Evolutionary conservation across 2,113 vertebrate species (phyloP).

Genomic region (Crypturellus undulatus): DNA sequence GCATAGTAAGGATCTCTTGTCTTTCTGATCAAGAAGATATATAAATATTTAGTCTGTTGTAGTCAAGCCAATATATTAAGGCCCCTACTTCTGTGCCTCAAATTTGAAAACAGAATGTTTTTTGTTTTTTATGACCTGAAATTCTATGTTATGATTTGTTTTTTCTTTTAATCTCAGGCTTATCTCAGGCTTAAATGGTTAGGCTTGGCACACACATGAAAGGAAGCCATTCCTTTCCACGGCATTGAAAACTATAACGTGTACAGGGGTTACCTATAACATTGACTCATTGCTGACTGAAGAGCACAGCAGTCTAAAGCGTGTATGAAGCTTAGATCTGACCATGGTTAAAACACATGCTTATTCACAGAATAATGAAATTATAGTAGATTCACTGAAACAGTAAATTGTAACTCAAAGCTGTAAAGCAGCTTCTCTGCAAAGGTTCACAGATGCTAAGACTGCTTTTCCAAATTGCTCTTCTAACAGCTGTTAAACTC

Average conservation of each 20-base stretch:
- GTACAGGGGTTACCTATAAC: no score
- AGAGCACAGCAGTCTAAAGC: neutral
- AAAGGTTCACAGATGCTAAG: neutral
- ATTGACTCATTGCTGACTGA: neutral
- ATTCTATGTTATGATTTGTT: no score
- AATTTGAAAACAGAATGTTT: neutral
- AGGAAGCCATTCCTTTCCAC: neutral
- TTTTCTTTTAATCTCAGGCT: neutral
- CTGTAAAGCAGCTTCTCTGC: neutral
- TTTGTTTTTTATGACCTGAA: no score
- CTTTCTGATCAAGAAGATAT: neutral
- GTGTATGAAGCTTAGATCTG: neutral
- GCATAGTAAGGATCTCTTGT: neutral
- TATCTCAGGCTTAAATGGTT: neutral
- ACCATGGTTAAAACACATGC: neutral
- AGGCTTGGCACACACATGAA: neutral
- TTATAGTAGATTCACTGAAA: neutral
- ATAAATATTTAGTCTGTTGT: neutral
- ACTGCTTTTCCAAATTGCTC: neutral
- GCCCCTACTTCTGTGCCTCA: neutral
- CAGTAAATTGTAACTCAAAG: neutral
- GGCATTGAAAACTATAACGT: no score
- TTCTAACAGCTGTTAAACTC: constrained; percentile 14
- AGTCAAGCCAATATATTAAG: neutral
- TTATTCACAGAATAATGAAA: rapidly evolving